Evolutionary conservation across 2,888 invertebrate species (phyloP).

Genomic region (Gisinianus flammeolus): DNA sequence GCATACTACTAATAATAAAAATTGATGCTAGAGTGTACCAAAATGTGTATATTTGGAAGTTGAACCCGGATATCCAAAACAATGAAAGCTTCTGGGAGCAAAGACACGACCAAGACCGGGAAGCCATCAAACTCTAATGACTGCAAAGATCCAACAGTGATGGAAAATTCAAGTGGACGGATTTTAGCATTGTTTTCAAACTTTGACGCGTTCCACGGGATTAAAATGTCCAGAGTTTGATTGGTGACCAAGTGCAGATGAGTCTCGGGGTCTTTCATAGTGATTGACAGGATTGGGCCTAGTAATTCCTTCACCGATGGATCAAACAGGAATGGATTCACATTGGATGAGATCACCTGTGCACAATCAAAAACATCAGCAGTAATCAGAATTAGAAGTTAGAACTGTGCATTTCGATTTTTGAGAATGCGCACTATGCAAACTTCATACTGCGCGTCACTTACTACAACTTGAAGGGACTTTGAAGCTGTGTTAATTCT

Average conservation of each 20-base stretch:
- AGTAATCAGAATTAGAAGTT: not conserved
- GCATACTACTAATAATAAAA: too few species aligned
- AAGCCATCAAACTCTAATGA: not conserved
- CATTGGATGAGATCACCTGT: not conserved
- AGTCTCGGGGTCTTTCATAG: not conserved
- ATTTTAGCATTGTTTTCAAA: not conserved
- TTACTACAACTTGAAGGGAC: too few species aligned
- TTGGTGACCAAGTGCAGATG: not conserved
- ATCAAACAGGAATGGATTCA: slow-evolving; percentile 28
- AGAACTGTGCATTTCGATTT: not conserved
- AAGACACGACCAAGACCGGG: not conserved
- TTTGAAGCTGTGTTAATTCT: not conserved
- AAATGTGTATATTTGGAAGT: too few species aligned
- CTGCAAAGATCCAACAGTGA: not conserved
- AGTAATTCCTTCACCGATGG: not conserved
- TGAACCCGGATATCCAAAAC: not conserved
- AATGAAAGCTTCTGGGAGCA: not conserved
- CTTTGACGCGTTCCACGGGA: not conserved
- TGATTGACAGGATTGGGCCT: not conserved
- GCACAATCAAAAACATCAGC: not conserved
- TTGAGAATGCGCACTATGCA: too few species aligned
- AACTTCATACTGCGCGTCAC: too few species aligned
- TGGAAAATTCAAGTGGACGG: not conserved
- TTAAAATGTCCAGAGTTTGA: not conserved
- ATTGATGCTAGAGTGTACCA: too few species aligned